phyloP scores from a whole-genome alignment of 1,140 invertebrate genomes.

The Pogonomyrmex barbatus region DNA sequence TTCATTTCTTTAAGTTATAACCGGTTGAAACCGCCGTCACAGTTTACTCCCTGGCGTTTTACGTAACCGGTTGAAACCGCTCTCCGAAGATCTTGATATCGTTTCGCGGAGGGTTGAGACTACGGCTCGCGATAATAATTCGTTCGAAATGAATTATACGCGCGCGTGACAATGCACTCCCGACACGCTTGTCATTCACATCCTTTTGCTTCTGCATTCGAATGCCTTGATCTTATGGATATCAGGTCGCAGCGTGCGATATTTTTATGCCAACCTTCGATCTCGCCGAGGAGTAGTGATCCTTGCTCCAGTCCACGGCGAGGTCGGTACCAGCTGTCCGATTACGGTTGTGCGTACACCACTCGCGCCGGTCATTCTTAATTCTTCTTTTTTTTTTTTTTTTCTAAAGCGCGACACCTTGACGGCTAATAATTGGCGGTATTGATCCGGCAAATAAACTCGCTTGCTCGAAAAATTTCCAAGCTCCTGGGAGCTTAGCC shows the following conservation, averaged over 20 bases:
- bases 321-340: conserved; percentile 13
- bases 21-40: conserved; percentile 44
- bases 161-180: background rate
- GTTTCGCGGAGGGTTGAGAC: conserved; percentile 51
- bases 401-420: background rate
- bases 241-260: background rate
- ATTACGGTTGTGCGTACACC: background rate
- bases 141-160: conserved; percentile 62
- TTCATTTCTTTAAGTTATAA: conserved; percentile 52
- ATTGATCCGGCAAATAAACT: background rate
- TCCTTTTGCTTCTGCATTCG: background rate
- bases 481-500: background rate
- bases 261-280: conserved; percentile 56
- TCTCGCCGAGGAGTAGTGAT: conserved; percentile 47
- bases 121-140: conserved; percentile 52
- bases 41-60: conserved; percentile 21
- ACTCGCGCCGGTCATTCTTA: background rate
- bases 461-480: conserved; percentile 17
- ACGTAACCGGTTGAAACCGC: conserved; percentile 76
- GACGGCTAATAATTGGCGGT: background rate
- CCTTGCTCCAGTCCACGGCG: conserved; percentile 65
- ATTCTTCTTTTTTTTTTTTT: background rate
- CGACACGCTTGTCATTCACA: background rate
- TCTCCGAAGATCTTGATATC: conserved; percentile 64
- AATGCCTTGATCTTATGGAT: background rate